Base-by-base conservation (phyloP, 2,888 invertebrate species). In the Iphiclides podalirius region DNA sequence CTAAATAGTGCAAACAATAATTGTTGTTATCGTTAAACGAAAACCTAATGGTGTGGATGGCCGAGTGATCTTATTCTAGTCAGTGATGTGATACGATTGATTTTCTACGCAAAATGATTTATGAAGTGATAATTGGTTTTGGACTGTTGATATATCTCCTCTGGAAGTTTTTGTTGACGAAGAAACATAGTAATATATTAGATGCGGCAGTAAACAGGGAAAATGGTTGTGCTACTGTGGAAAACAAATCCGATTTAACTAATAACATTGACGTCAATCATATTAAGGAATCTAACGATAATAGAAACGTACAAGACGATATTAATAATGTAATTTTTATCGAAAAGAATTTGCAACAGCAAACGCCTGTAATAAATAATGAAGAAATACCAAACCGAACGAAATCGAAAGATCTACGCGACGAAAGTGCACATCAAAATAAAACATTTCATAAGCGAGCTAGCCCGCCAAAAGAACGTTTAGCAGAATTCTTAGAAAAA, bases 401-500 rank as follows among this genome's bases (percentile, higher is more conserved):
- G 11, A 40, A 20, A 20, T 36, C 40, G 6, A 35, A 70, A 58
- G 70, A 61, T 51, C 64, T 63, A 37, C 65, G 69, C 54, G 70
- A 70, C 51, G 45, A 61, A 12, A 55, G 54, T 40, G 17, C 12
- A 6, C 49, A 31, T 12, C 66, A 65, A 57, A 70, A 66, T 47
- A 15, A 40, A 20, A 39, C 44, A 16, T 44, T 53, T 14, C 36
- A 55, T 9, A 79, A 79, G 66, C 72, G 84, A 7, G 80, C 82
- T 28, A 86, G 86, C 61, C 87, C 87, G 36, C 86, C 87, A 16
- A 87, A 82, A 70, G 87, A 86, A 61, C 75, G 75, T 54, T 68
- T 88, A 47, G 71, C 83, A 4, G 81, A 85, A 61, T 88, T 84
- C 60, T 63, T 87, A 23, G 87, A 87, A 60, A 87, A 87, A 70